These are phyloP conservation scores for Noctua janthina DNA, from an alignment of 2,888 invertebrate species.

Conservation along the genomic window DNA sequence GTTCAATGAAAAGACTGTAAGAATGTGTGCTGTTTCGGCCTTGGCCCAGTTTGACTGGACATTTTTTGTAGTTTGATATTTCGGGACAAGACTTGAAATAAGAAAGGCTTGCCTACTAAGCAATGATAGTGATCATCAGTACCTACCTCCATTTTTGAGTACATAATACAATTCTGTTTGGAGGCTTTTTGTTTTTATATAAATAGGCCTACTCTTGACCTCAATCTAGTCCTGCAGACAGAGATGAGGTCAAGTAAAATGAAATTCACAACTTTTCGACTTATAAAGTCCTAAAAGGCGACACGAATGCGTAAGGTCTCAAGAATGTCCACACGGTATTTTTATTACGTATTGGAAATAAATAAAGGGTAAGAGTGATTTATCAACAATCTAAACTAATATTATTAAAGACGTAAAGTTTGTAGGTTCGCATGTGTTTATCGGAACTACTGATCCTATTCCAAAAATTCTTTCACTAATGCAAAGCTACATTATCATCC, in stretches of 20 bases:
- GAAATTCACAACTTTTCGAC: background rate
- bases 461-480: too few relatives aligned
- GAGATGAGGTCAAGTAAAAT: too few relatives aligned
- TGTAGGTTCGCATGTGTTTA: background rate
- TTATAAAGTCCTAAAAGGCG: background rate
- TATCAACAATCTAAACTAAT: background rate
- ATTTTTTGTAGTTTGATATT: constrained; percentile 18
- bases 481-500: too few relatives aligned
- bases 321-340: background rate
- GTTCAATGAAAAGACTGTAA: constrained; percentile 40
- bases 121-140: constrained; percentile 5
- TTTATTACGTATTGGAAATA: background rate
- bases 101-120: background rate
- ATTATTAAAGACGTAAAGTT: background rate
- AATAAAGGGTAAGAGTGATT: background rate
- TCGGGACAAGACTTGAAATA: background rate
- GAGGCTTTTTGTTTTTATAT: constrained; percentile 15
- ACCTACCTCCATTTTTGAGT: constrained; percentile 12
- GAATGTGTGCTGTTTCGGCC: constrained; percentile 34
- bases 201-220: too few relatives aligned
- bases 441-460: too few relatives aligned
- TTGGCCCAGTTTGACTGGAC: constrained; percentile 41
- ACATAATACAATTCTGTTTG: constrained; percentile 25
- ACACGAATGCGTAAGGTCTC: background rate
- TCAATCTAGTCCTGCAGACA: too few relatives aligned